Evolutionary conservation across 2,888 invertebrate genomes (phyloP), one percentile per base, ranked within the genome.

Genomic region (Papilio protenor): DNA sequence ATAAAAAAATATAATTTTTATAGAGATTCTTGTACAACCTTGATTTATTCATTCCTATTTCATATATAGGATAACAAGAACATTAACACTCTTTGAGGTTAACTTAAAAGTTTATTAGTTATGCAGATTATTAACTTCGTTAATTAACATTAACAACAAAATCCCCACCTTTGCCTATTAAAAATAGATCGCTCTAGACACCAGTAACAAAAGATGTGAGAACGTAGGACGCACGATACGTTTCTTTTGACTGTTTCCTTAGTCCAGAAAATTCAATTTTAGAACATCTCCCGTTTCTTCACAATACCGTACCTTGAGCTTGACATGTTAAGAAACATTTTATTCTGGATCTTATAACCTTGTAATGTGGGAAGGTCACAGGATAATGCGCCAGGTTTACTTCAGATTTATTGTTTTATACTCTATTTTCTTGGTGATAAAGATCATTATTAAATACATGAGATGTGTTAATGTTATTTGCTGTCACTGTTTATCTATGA

Each of bases 361-460:
- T 76, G 27, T 23, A 59, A 12, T 8, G 27, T 57, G 59, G 57
- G 40, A 76, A 70, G 45, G 76, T 76, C 59, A 59, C 70, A 76
- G 76, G 70, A 76, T 57, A 55, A 33, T 21, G 21, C 64, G 64
- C 5, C 6, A 33, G 33, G 27, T 27, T 57, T 21, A 57, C 57
- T 23, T 10, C 16, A 33, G 27, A 64, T 27, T 59, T 59, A 59
- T 23, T 23, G 12, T 59, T 64, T 16, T 64, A 64, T 27, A 64
- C 64, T 18, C 64, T 64, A 64, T 33, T 4, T 1, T 16, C 1
- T 18, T 64, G 1, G 2, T 27, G 18, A 33, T 64, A 64, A 27
- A 33, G 33, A 8, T 33, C 33, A 64, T 33, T 64, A 33, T 64
- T 64, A 33, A 27, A 6, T 33, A 33, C 14, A 61, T 1, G 57